Percentiles rank a stretch among this genome's conserved stretches.
phyloP scores from a whole-genome alignment of 2,797 vertebrate species.

The Taenioides sp. region DNA sequence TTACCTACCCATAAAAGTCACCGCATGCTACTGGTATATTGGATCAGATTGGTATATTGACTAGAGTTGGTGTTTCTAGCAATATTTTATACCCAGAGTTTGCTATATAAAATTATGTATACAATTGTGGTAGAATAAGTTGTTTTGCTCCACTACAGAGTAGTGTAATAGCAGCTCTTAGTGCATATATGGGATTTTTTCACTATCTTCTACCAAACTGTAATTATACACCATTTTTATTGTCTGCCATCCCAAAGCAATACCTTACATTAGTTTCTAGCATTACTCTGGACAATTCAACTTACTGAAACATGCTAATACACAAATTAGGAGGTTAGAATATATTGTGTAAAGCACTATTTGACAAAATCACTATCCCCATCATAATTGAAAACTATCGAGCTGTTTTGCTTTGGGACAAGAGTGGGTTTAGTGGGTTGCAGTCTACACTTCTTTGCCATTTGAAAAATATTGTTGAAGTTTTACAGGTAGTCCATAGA shows the following conservation, averaged over 20 bases:
- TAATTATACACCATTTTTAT: neutral
- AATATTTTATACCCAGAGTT: neutral
- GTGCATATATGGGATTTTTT: neutral
- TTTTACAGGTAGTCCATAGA: no score
- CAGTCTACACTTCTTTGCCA: no score
- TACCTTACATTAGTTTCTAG: neutral
- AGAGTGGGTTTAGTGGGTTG: no score
- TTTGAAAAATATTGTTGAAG: no score
- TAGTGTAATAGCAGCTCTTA: neutral
- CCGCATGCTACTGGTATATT: neutral
- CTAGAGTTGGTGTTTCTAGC: neutral
- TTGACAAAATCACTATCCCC: no score
- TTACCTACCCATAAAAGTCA: no score
- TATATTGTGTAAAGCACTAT: no score
- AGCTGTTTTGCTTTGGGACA: no score
- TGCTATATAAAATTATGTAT: neutral
- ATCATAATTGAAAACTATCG: no score
- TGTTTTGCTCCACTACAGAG: no score
- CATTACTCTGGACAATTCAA: neutral
- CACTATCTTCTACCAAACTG: neutral
- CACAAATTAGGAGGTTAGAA: no score
- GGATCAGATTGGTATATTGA: neutral
- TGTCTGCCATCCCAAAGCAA: neutral
- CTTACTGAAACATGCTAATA: neutral
- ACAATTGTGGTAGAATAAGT: no score